These are phyloP conservation scores for Cynoglossus semilaevis DNA, from an alignment of 2,113 vertebrate species.

Conservation along the genomic window DNA sequence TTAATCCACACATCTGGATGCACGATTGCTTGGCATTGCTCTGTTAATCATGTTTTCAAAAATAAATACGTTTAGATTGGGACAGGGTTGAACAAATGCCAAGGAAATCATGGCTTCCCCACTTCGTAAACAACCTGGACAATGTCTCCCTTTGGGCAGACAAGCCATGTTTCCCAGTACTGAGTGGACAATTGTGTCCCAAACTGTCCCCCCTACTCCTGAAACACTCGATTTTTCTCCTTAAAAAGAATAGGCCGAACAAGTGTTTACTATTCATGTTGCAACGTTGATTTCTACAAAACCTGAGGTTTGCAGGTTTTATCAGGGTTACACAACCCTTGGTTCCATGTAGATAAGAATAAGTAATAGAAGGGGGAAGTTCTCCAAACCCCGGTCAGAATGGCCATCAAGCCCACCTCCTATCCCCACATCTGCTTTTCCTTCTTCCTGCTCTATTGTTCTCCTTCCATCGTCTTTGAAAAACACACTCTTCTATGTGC, in stretches of 20 bases:
- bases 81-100: neutral
- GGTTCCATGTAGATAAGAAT: neutral
- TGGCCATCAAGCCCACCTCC: neutral
- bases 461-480: conserved; percentile 19
- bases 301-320: neutral
- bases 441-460: conserved; percentile 58
- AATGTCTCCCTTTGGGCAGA: conserved; percentile 34
- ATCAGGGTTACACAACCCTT: neutral
- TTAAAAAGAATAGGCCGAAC: conserved; percentile 1
- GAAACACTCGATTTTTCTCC: conserved; percentile 16
- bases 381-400: conserved; percentile 16
- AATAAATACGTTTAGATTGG: conserved; percentile 1
- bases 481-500: conserved; percentile 20
- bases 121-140: conserved; percentile 35
- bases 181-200: conserved; percentile 32
- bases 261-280: conserved; percentile 6
- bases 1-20: neutral
- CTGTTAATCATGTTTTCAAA: neutral
- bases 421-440: conserved; percentile 1
- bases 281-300: conserved; percentile 1
- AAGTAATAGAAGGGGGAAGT: conserved; percentile 3
- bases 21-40: neutral
- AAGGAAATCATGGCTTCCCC: conserved; percentile 30
- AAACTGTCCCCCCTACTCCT: conserved; percentile 45
- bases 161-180: conserved; percentile 31